Conservation (phyloP, 2,797 vertebrate species). For the Gastrophryne carolinensis region DNA sequence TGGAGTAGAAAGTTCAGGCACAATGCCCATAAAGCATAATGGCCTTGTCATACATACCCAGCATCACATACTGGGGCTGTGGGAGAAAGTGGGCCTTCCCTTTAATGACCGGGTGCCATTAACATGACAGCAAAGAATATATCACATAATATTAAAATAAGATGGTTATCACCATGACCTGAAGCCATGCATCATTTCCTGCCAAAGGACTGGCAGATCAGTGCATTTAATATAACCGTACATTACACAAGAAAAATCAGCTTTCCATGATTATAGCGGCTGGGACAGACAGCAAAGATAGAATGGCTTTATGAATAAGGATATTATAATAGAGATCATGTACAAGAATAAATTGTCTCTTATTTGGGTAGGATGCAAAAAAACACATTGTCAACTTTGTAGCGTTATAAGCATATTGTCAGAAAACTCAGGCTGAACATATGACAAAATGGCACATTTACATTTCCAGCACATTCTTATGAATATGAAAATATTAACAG, state of each 20-base stretch:
- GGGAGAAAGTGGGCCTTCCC: too few relatives aligned
- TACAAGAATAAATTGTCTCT: slow-evolving; percentile 10
- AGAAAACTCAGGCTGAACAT: neutral
- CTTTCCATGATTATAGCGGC: neutral
- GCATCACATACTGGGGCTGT: too few relatives aligned
- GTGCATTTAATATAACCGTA: slow-evolving; percentile 7
- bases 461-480: neutral
- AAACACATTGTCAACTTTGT: neutral
- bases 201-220: neutral
- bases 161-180: neutral
- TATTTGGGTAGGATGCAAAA: neutral
- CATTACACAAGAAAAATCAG: too few relatives aligned
- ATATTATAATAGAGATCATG: neutral
- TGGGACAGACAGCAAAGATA: neutral
- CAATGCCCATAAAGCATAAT: too few relatives aligned
- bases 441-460: neutral
- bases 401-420: neutral
- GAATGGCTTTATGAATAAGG: neutral
- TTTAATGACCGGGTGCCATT: too few relatives aligned
- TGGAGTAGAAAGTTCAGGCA: too few relatives aligned
- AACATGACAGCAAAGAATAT: too few relatives aligned
- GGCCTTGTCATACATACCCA: too few relatives aligned
- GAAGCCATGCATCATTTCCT: neutral
- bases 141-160: too few relatives aligned
- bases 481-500: too few relatives aligned